Evolutionary conservation across 2,113 vertebrate species (phyloP).

Genomic region (Carassius gibelio): DNA sequence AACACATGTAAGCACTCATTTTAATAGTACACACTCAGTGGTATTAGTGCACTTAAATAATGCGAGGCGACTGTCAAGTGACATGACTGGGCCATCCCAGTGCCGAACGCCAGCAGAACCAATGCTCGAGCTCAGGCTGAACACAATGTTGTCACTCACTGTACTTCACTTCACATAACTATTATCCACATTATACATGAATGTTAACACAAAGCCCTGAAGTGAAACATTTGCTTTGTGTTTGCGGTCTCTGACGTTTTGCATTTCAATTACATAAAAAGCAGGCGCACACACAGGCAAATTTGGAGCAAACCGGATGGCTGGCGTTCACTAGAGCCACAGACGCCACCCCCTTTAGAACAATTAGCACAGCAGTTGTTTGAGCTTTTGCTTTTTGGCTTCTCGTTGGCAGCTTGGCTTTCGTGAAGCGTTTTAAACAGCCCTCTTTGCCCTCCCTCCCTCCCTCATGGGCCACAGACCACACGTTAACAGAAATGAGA

Average conservation of each 20-base stretch:
- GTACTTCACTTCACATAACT: conserved; percentile 31
- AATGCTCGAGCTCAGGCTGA: conserved; percentile 1
- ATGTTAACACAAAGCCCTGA: background rate
- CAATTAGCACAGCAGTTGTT: conserved; percentile 66
- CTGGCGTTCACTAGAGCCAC: conserved; percentile 21
- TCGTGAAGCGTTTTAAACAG: conserved; percentile 52
- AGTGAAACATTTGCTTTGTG: conserved; percentile 1
- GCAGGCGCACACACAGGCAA: background rate
- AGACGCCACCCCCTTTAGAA: conserved; percentile 69
- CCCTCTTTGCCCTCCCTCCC: conserved; percentile 39
- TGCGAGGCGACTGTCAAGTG: conserved; percentile 9
- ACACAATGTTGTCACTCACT: background rate
- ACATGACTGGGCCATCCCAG: background rate
- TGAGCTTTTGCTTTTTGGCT: conserved; percentile 47
- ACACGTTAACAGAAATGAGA: conserved; percentile 62
- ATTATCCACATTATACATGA: conserved; percentile 14
- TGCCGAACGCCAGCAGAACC: conserved; percentile 11
- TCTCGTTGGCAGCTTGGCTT: conserved; percentile 44
- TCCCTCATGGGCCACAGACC: conserved; percentile 45
- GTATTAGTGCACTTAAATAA: conserved; percentile 36
- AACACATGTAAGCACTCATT: conserved; percentile 33
- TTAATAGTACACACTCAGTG: conserved; percentile 17
- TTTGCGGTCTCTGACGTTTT: background rate
- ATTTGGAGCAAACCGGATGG: background rate
- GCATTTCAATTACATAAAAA: background rate